Conservation (phyloP, 1,140 invertebrate species). For the Platyscapa corneri region DNA sequence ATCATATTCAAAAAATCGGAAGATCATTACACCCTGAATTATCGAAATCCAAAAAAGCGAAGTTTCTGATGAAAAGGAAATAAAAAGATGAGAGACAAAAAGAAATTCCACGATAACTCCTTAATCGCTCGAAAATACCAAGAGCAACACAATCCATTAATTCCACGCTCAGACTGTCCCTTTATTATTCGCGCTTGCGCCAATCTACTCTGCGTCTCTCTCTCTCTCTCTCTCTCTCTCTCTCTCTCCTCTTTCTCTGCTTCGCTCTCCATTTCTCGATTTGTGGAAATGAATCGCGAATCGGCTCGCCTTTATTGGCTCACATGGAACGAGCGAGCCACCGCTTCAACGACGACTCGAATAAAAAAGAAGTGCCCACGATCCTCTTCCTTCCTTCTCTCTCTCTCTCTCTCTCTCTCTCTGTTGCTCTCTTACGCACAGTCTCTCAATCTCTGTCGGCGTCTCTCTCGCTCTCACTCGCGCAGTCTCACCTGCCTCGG, state of each 20-base stretch:
- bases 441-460: background rate
- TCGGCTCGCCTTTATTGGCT: slow-evolving; percentile 41
- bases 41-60: background rate
- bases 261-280: slow-evolving; percentile 35
- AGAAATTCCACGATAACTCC: slow-evolving; percentile 13
- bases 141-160: slow-evolving; percentile 47
- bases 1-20: background rate
- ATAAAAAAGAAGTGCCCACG: slow-evolving; percentile 33
- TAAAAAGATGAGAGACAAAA: background rate
- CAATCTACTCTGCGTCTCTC: background rate
- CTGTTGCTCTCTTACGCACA: background rate
- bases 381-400: background rate
- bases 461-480: background rate
- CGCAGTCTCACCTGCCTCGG: slow-evolving; percentile 11
- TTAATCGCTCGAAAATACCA: slow-evolving; percentile 48
- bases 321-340: background rate
- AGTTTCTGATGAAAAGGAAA: background rate
- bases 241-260: background rate
- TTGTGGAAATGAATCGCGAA: slow-evolving; percentile 48
- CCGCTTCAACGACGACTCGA: slow-evolving; percentile 45
- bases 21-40: background rate
- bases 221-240: background rate
- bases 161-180: slow-evolving; percentile 38
- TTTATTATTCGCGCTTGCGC: slow-evolving; percentile 48
- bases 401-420: background rate